Conservation (phyloP, 2,113 vertebrate genomes). For the Mobula birostris region DNA sequence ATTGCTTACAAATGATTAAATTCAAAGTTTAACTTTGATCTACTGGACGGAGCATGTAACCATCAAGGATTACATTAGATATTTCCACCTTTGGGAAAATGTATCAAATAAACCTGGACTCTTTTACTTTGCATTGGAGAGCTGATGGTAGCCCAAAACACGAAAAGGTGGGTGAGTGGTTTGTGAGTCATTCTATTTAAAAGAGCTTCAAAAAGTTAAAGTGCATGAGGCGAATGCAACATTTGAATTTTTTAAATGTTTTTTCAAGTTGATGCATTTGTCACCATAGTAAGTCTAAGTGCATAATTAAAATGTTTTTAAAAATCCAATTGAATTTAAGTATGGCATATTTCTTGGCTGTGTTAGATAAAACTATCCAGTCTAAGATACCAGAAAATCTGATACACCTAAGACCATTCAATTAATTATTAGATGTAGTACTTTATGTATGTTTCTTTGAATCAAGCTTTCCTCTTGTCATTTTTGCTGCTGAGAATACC, state of each 20-base stretch:
- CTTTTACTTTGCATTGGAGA: neutral
- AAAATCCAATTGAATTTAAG: neutral
- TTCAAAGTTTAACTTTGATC: neutral
- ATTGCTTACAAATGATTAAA: neutral
- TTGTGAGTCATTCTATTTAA: constrained; percentile 28
- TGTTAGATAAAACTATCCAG: neutral
- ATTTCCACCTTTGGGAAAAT: neutral
- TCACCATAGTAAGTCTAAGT: neutral
- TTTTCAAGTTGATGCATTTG: constrained; percentile 3
- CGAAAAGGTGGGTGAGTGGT: neutral
- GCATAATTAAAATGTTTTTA: neutral
- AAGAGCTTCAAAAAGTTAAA: neutral
- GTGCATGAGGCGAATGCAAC: neutral
- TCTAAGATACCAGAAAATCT: neutral
- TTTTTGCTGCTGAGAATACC: neutral
- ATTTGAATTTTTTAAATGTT: neutral
- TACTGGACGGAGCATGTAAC: neutral
- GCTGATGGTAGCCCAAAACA: neutral
- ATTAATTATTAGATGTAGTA: neutral
- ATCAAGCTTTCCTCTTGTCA: neutral
- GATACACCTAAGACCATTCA: neutral
- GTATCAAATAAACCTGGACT: neutral
- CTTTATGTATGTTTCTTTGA: neutral
- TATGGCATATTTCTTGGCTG: neutral
- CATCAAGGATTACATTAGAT: neutral